Percentiles rank a stretch among this genome's conserved stretches.
Evolutionary conservation across 2,888 invertebrate genomes (phyloP).

Genomic region (Sinhomidia bicolor): DNA sequence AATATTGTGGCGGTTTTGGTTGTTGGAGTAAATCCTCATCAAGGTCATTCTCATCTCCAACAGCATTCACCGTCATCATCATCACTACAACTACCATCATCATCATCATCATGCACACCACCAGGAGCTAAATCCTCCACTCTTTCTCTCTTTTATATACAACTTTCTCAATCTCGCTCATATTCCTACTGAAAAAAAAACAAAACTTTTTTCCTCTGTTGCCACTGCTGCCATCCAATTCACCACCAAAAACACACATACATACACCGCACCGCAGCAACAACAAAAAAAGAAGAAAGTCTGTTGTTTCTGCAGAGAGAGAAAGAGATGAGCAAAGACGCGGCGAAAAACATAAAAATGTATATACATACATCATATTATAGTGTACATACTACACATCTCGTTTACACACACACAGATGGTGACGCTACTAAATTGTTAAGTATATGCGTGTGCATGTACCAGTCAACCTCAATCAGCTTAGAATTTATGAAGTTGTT

Average conservation of each 20-base stretch:
- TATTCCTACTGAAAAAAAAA: background rate
- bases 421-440: too few relatives aligned
- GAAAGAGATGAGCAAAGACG: background rate
- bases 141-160: background rate
- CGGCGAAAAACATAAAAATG: constrained; percentile 12
- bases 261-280: constrained; percentile 2
- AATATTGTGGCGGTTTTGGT: constrained; percentile 24
- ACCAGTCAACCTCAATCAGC: constrained; percentile 56
- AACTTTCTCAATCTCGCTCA: constrained; percentile 20
- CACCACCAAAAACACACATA: too few relatives aligned
- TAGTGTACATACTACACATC: constrained; percentile 2
- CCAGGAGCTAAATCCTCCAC: background rate
- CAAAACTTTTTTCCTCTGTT: constrained; percentile 2
- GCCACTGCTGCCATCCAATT: background rate
- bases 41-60: constrained; percentile 55
- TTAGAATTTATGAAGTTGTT: constrained; percentile 58
- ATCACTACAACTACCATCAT: background rate
- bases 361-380: background rate
- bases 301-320: constrained; percentile 16
- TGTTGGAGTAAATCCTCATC: constrained; percentile 58
- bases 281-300: constrained; percentile 33
- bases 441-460: constrained; percentile 36
- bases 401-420: too few relatives aligned
- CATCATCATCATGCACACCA: background rate
- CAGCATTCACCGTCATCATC: background rate